Base-by-base conservation (phyloP, 2,797 vertebrate genomes). In the Ctenochaetus hawaiiensis region DNA sequence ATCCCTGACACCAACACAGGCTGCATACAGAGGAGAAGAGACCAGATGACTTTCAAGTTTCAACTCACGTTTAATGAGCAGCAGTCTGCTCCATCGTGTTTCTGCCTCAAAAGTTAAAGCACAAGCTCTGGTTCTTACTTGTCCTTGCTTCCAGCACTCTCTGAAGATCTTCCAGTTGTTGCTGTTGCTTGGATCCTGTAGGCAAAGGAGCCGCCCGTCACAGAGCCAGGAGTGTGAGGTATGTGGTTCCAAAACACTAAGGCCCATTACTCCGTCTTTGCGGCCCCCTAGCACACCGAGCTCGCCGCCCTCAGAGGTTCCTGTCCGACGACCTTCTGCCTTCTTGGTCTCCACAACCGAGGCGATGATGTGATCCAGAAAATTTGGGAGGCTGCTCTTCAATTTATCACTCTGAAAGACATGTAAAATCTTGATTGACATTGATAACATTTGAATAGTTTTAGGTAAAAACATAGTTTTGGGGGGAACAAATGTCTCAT, bases 161-260 rank as follows among this genome's bases (percentile, higher is more conserved):
- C 98, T 96, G 92, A 99, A 99, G 91, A 99, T 99, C 93, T 99
- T 99, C 98, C 98, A 99, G 93, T 99, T 99, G 94, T 99, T 99
- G 93, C 93, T 91, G 94, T 99, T 99, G 92, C 98, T 96, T 71
- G 98, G 98, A 89, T 99, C 98, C 85, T 99, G 98, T 82, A 99
- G 96, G 92, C 98, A 99, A 70, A 99, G 97, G 49, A 99, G 97
- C 72, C 98, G 96, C 39, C 98, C 98, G 49, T 99, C 98, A 88
- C 98, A 99, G 22, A 99, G 96, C 98, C 98, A 99, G 34, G 98
- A 97, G 91, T 99, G 98, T 63, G 98, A 99, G 64, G 97, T 99
- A 85, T 99, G 97, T 76, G 98, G 97, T 82, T 99, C 98, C 68
- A 99, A 94, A 61, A 99, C 98, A 56, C 98, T 99, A 69, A 99